A percentile compares a stretch with the other conserved stretches of the same genome.
Conservation (phyloP, 2,797 vertebrate species). For the Cephalopachus bancanus region DNA sequence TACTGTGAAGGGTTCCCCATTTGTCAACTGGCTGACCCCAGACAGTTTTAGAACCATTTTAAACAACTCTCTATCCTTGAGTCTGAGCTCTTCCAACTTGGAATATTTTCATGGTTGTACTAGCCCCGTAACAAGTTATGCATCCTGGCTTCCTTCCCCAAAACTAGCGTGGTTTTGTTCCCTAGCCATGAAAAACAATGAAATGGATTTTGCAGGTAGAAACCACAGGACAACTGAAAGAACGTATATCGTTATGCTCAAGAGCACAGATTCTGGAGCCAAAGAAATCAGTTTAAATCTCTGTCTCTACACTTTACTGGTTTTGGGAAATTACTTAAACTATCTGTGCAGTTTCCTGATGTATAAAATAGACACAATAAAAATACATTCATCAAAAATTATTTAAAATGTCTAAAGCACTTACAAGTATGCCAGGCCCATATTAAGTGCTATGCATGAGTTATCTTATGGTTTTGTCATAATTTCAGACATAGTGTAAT, state of each 20-base stretch:
- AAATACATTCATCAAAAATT: neutral
- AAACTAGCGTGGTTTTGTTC: neutral
- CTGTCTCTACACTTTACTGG: neutral
- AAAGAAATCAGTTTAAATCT: neutral
- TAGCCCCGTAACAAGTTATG: neutral
- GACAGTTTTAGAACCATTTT: neutral
- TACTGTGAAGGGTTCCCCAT: neutral
- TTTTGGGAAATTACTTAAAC: neutral
- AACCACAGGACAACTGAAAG: neutral
- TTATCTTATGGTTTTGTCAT: conserved; percentile 8
- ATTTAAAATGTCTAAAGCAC: neutral
- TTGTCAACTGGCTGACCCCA: neutral
- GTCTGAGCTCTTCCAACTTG: neutral
- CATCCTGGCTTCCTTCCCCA: neutral
- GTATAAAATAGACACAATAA: neutral
- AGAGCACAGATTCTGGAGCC: neutral
- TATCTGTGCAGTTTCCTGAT: conserved; percentile 6
- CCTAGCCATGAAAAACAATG: neutral
- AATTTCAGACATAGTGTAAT: neutral
- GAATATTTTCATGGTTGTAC: neutral
- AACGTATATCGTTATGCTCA: neutral
- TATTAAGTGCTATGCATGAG: neutral
- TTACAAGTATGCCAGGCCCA: neutral
- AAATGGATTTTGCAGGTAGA: neutral
- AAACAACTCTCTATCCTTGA: neutral